These are phyloP conservation scores for Parazoanthus swiftii DNA, from an alignment of 92 coral and sea anemone species.

Conservation along the genomic window DNA sequence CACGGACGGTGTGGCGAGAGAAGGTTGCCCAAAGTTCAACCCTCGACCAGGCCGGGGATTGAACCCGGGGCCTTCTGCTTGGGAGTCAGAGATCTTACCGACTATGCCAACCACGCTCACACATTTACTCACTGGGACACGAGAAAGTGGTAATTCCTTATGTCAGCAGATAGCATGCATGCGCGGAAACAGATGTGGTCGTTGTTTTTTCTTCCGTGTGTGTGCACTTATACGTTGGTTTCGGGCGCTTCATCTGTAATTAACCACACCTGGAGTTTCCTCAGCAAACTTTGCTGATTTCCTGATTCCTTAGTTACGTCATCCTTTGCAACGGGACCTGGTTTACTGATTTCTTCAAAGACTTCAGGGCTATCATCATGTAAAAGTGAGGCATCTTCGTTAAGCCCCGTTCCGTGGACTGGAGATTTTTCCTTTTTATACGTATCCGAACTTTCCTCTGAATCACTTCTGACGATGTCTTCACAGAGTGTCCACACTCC, in stretches of 20 bases:
- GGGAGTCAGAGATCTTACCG: too few species aligned
- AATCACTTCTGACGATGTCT: slow-evolving; percentile 1
- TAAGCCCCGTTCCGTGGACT: neutral
- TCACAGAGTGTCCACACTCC: slow-evolving; percentile 37
- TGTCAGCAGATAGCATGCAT: neutral
- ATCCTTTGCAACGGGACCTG: neutral
- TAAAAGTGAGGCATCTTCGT: neutral
- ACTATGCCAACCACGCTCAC: too few species aligned
- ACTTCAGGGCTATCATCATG: neutral
- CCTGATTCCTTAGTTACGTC: neutral
- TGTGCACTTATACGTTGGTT: neutral
- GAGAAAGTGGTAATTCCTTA: neutral
- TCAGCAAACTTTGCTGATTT: neutral
- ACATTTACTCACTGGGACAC: neutral
- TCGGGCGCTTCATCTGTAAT: slow-evolving; percentile 15
- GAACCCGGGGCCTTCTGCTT: too few species aligned
- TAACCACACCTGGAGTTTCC: slow-evolving; percentile 7
- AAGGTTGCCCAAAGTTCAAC: too few species aligned
- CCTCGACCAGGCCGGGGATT: too few species aligned
- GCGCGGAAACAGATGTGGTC: neutral
- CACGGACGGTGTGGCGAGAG: too few species aligned
- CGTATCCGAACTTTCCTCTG: neutral
- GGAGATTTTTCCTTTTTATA: neutral
- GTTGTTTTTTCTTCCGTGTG: too few species aligned
- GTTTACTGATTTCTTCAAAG: neutral